phyloP scores from a whole-genome alignment of 2,113 vertebrate species.

The Hylia prasina region DNA sequence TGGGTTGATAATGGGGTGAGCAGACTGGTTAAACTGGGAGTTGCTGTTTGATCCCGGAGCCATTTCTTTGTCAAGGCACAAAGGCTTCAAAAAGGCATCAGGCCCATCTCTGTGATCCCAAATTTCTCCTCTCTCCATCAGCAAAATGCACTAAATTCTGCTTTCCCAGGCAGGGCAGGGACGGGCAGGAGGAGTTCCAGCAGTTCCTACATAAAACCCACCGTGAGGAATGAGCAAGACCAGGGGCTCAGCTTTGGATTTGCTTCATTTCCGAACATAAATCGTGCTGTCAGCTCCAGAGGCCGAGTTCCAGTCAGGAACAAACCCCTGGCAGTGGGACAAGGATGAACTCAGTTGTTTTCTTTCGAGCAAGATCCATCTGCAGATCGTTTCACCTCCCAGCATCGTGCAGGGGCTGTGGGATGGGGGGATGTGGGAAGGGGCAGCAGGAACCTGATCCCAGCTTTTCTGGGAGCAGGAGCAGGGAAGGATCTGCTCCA shows the following conservation, averaged over 20 bases:
- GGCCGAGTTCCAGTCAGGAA: background rate
- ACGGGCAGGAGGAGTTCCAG: background rate
- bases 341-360: slow-evolving; percentile 60
- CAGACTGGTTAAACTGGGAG: background rate
- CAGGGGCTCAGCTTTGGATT: background rate
- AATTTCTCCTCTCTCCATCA: background rate
- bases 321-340: slow-evolving; percentile 18
- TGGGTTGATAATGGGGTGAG: fast-evolving
- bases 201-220: background rate
- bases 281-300: background rate
- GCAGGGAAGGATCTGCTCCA: background rate
- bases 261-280: slow-evolving; percentile 21
- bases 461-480: background rate
- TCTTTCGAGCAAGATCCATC: slow-evolving; percentile 26
- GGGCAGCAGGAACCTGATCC: background rate
- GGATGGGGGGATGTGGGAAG: background rate
- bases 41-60: background rate
- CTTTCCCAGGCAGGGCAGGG: background rate
- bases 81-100: background rate
- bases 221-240: background rate
- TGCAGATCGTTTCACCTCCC: slow-evolving; percentile 50
- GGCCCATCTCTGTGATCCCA: background rate
- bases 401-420: background rate
- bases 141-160: background rate
- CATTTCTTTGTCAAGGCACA: background rate